Evolutionary conservation across 2,797 vertebrate species (phyloP).

Genomic region (Crax fasciolata): DNA sequence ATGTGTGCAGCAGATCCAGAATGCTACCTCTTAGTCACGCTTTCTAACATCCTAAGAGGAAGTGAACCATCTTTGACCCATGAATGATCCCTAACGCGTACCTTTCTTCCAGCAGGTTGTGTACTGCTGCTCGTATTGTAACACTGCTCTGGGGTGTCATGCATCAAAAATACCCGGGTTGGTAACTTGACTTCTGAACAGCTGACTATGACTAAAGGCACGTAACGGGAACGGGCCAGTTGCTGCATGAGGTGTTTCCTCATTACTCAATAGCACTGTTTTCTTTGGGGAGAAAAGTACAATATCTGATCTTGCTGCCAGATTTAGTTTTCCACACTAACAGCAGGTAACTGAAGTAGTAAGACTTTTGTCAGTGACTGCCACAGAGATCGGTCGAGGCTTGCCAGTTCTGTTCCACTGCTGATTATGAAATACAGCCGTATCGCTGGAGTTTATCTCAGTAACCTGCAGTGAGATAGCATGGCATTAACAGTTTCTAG

Average conservation of each 20-base stretch:
- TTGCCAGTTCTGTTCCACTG: slow-evolving; percentile 1
- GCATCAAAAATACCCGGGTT: slow-evolving; percentile 7
- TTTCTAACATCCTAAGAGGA: background rate
- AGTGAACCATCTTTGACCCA: background rate
- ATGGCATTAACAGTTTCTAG: background rate
- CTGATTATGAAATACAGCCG: background rate
- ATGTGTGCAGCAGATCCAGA: background rate
- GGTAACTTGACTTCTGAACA: background rate
- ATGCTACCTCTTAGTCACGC: background rate
- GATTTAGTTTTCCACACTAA: background rate
- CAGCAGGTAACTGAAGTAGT: background rate
- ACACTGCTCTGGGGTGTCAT: slow-evolving; percentile 16
- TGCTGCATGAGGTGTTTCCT: slow-evolving; percentile 1
- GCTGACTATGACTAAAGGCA: slow-evolving; percentile 54
- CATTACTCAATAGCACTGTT: background rate
- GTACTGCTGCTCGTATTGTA: background rate
- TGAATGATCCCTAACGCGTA: background rate
- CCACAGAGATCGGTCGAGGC: background rate
- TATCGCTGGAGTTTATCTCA: background rate
- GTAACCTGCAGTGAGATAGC: background rate
- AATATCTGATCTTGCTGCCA: background rate
- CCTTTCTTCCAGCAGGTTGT: background rate
- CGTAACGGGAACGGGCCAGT: background rate
- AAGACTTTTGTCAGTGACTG: slow-evolving; percentile 17
- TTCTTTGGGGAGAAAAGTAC: background rate